Evolutionary conservation across 2,113 vertebrate genomes (phyloP), one percentile per base, ranked within the genome.

Genomic region (Corvus cornix): DNA sequence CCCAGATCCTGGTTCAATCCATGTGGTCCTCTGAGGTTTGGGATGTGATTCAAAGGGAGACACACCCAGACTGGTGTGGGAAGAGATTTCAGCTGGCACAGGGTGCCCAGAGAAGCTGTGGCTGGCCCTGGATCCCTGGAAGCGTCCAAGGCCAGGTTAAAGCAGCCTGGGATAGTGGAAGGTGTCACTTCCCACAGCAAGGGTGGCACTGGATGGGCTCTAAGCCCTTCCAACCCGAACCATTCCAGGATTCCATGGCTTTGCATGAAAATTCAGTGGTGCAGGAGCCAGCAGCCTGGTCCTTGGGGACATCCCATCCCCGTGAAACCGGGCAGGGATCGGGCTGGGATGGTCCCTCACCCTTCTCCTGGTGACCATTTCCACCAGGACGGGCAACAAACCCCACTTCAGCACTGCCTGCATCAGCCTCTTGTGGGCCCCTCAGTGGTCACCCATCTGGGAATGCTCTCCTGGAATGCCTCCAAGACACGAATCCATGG

Each of bases 161-260:
- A 46, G 19, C 52, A 44, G 0, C 11, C 18, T 46, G 64, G 64
- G 28, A 16, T 1, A 16, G 39, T 13, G 84, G 8, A 0, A 78
- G 23, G 3, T 33, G 46, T 37, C 72, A 5, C 37, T 16, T 19
- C 30, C 28, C 37, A 13, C 6, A 30, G 58, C 83, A 85, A 24
- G 26, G 35, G 4, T 37, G 59, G 39, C 23, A n/a, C 11, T 9
- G 55, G 28, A 3, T 46, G 78, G 5, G 21, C 11, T 60, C 17
- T 30, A 18, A 39, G 9, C 39, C 78, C 13, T 48, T 48, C 48
- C 30, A 75, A 11, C n/a, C n/a, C 79, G 62, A 76, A 35, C 51
- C 70, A 27, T 69, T 41, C 70, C 48, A 48, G 4, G 14, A 41
- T 48, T 48, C 41, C 16, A 0, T 7, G 60, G 8, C 28, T 84